A percentile compares a stretch with the other conserved stretches of the same genome.
These are phyloP conservation scores for Bos taurus DNA, from an alignment of 2,113 vertebrate genomes.

Conservation along the genomic window ARS-UCD2.0 NC_037328.1:153127001-153127500, in stretches of 20 bases:
- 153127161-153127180: background rate
- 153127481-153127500: too few species aligned
- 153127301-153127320: background rate
- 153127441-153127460: conserved; percentile 39
- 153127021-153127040: background rate
- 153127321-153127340: background rate
- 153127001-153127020: background rate
- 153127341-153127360: background rate
- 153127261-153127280: background rate
- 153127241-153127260: background rate
- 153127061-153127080: background rate
- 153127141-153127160: background rate
- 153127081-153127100: background rate
- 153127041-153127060: background rate
- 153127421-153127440: conserved; percentile 46
- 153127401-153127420: conserved; percentile 48
- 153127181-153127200: background rate
- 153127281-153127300: background rate
- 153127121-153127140: background rate
- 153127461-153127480: too few species aligned
- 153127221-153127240: background rate
- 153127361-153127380: background rate
- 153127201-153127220: background rate
- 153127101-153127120: background rate
- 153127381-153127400: conserved; percentile 41